Percentiles rank a stretch among this genome's conserved stretches.
phyloP scores from a whole-genome alignment of 2,888 invertebrate genomes.

The Lepidochitona cinerea region DNA sequence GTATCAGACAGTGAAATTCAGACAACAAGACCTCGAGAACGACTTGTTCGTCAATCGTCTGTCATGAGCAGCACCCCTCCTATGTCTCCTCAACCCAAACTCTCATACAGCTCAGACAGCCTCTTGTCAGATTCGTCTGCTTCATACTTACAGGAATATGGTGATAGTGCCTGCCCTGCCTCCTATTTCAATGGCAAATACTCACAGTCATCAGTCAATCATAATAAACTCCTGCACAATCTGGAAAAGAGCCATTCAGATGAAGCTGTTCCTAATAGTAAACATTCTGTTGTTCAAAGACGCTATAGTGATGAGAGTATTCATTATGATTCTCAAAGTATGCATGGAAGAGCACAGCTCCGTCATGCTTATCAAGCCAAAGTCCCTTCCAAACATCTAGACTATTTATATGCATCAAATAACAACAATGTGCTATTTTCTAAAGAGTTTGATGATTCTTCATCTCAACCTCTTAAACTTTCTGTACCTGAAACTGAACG shows the following conservation, averaged over 20 bases:
- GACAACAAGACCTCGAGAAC: conserved; percentile 10
- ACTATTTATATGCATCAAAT: not conserved
- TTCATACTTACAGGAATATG: conserved; percentile 24
- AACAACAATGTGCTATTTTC: not conserved
- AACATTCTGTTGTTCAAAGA: not conserved
- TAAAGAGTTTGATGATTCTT: not conserved
- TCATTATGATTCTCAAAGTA: not conserved
- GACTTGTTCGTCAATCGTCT: conserved; percentile 34
- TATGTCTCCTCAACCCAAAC: conserved; percentile 51
- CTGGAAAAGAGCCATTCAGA: not conserved
- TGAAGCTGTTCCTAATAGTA: not conserved
- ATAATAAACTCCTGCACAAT: not conserved
- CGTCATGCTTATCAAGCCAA: not conserved
- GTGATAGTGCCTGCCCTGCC: not conserved
- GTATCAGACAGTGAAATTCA: not conserved
- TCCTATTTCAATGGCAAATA: too few relatives aligned
- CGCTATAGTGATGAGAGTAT: not conserved
- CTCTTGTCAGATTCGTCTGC: conserved; percentile 50
- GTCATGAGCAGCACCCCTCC: conserved; percentile 50
- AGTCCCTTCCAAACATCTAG: not conserved
- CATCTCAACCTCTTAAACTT: not conserved
- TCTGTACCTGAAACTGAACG: not conserved
- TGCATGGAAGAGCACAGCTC: not conserved
- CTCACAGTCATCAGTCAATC: not conserved
- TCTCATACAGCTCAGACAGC: conserved; percentile 51